Conservation (phyloP, 2,113 vertebrate species). For the Tenebrosternarchus preto region DNA sequence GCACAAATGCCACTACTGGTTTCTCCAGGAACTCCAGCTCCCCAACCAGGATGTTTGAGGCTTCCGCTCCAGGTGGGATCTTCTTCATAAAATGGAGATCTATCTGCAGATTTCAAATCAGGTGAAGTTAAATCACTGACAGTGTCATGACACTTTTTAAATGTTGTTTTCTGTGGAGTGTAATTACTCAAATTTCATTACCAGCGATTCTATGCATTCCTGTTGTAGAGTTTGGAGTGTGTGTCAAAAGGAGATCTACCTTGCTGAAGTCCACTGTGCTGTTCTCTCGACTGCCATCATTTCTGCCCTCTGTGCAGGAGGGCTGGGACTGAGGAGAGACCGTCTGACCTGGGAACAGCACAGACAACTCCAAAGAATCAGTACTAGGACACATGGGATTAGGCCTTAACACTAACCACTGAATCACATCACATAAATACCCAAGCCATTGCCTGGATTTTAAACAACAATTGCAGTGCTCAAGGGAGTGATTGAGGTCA, state of each 20-base stretch:
- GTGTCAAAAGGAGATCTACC: slow-evolving; percentile 70
- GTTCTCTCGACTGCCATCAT: slow-evolving; percentile 96
- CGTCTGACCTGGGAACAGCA: slow-evolving; percentile 86
- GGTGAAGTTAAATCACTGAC: not conserved
- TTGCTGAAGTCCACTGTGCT: slow-evolving; percentile 98
- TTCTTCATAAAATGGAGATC: slow-evolving; percentile 99
- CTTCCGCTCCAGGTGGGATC: slow-evolving; percentile 96
- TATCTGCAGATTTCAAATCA: slow-evolving; percentile 73
- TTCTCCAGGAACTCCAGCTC: slow-evolving; percentile 94
- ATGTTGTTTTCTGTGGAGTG: too few species aligned
- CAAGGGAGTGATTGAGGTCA: not conserved
- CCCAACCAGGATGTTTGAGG: slow-evolving; percentile 94
- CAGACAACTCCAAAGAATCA: slow-evolving; percentile 48
- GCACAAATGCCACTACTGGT: slow-evolving; percentile 92
- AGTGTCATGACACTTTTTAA: not conserved
- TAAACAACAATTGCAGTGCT: not conserved
- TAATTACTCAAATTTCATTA: too few species aligned
- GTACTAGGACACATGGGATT: not conserved
- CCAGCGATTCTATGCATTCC: too few species aligned
- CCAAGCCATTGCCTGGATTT: not conserved
- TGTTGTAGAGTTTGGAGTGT: too few species aligned
- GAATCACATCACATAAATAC: slow-evolving; percentile 1
- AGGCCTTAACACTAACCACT: not conserved
- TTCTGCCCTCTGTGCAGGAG: slow-evolving; percentile 84
- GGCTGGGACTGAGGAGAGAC: slow-evolving; percentile 91